Evolutionary conservation across 1,140 invertebrate genomes (phyloP).

Genomic region (Papilio helenus): DNA sequence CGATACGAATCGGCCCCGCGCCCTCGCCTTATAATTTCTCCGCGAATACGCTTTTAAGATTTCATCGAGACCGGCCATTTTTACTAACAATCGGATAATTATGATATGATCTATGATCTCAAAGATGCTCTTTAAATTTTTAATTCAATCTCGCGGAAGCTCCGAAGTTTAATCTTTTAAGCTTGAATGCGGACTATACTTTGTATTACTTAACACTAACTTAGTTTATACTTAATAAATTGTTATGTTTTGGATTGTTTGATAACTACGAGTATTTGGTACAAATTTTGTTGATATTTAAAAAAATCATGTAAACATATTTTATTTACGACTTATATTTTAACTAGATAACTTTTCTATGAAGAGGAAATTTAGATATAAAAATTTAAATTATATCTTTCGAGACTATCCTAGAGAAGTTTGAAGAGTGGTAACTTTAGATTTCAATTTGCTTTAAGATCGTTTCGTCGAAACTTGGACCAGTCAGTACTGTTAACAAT

Average conservation of each 20-base stretch:
- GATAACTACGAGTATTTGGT: neutral
- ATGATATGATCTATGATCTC: neutral
- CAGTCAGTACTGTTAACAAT: constrained; percentile 25
- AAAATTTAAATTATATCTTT: neutral
- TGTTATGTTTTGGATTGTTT: neutral
- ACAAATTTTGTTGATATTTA: neutral
- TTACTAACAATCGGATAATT: constrained; percentile 21
- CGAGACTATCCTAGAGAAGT: neutral
- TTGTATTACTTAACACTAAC: neutral
- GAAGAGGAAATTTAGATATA: neutral
- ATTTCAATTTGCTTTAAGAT: constrained; percentile 20
- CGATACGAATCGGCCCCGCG: constrained; percentile 64
- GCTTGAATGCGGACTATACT: neutral
- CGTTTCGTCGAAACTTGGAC: constrained; percentile 20
- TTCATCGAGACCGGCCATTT: constrained; percentile 25
- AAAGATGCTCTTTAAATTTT: neutral
- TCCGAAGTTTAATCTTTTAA: neutral
- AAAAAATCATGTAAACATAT: neutral
- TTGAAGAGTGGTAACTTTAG: constrained; percentile 11
- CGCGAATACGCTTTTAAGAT: constrained; percentile 50
- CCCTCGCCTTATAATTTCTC: constrained; percentile 69
- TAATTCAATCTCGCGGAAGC: constrained; percentile 7
- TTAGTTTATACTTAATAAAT: neutral
- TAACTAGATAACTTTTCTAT: neutral
- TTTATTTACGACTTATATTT: neutral